Base-by-base conservation (phyloP, 2,888 invertebrate species). In the Trachelus tabidus region DNA sequence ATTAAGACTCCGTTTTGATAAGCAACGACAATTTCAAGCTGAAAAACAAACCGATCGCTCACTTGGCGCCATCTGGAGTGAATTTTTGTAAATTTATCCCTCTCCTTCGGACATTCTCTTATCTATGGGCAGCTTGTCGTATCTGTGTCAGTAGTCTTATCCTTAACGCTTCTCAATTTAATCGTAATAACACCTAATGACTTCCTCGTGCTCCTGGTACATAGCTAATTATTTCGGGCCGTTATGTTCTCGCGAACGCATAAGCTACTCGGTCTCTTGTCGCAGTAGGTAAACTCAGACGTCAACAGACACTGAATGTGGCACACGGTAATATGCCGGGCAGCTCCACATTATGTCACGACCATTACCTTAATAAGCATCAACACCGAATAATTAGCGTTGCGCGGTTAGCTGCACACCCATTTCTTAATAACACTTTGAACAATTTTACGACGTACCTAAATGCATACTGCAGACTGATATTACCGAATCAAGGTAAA, bases 171-270 rank as follows among this genome's bases (percentile, higher is more conserved):
- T 56, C 40, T n/a, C 76, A 76, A 85, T 87, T 56, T 87, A 87
- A 80, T 81, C 78, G 81, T 79, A 79, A 82, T 81, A 84, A 83
- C 85, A 86, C 81, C 84, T 88, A 86, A 87, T 87, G 85, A 85
- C 86, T 75, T 76, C 71, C 73, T 75, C 79, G 73, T 79, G 75
- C 76, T 74, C 35, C 76, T 74, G 56, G 76, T 79, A 79, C 23
- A 80, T 23, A 82, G 84, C 84, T 87, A 85, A 87, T 88, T 87
- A 86, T 85, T 84, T 80, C 79, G 76, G 80, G 81, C 88, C 88
- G 88, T 88, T 88, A 88, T 83, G 84, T 84, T 84, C 82, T 23
- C 31, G 37, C 12, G 71, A 11, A 40, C 23, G 56, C 34, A n/a
- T 30, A 9, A 40, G 30, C 40, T 15, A 11, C 40, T 34, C 23